Evolutionary conservation across 1,140 invertebrate genomes (phyloP), one percentile per base, ranked within the genome.

Genomic region (Homalodisca vitripennis): DNA sequence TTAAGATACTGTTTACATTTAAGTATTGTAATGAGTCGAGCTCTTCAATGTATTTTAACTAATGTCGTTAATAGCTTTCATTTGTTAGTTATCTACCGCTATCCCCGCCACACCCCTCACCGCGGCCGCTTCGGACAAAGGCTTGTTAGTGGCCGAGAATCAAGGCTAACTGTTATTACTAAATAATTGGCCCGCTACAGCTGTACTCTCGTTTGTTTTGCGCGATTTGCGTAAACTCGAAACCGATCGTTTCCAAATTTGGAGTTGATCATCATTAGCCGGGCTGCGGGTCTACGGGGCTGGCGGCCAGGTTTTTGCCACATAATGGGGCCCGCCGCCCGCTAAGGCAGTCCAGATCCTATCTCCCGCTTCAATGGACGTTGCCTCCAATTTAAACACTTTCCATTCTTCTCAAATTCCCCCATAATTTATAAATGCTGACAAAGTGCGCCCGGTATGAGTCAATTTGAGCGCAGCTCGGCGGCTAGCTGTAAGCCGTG

Each of bases 151-250:
- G 17, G 48, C n/a, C 2, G n/a, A n/a, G 48, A 51, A 51, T 51
- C 48, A 51, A 51, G 55, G 55, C 13, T 60, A 27, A 30, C 26
- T 30, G 55, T 60, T 60, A 60, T 60, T 60, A 60, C 55, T 60
- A 60, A 60, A 60, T 60, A 60, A 60, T 60, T 60, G 55, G 55
- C 55, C 48, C 24, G 13, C 55, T 60, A 60, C 55, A 60, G 14
- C 55, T 60, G 55, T 60, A 60, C 55, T 53, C 48, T 60, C 55
- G 55, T 60, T 60, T 60, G 55, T 60, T 60, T 51, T 60, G 55
- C n/a, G 55, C 55, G 55, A 60, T 60, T 30, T 60, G 55, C 55
- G 55, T 60, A 60, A 60, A 60, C 55, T n/a, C 10, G 27, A 60
- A 30, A 26, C 55, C 55, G 55, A 60, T 60, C 55, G 55, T 26